Base-by-base conservation (phyloP, 1,140 invertebrate species). In the Papilio machaon region DNA sequence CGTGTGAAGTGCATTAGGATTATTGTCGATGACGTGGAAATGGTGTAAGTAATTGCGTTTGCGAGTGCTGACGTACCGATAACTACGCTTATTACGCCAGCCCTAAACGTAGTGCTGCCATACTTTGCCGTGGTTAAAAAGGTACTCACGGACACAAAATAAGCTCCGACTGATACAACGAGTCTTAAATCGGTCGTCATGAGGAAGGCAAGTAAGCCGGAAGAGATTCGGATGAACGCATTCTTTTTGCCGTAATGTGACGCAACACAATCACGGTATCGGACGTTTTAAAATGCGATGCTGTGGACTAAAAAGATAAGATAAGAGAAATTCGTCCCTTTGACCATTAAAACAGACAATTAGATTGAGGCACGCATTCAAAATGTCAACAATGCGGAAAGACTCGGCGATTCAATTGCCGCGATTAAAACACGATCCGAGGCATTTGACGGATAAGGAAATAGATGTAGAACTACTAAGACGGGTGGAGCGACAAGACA, bases 361-460 rank as follows among this genome's bases (percentile, higher is more conserved):
- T 43, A 46, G 83, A 90, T 85, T 82, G 84, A 80, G 73, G 83
- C 82, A 79, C 82, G 84, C 83, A 81, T 85, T 87, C 88, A 88
- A 90, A 89, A 90, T 87, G 88, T 89, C 88, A 82, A 88, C 85
- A 85, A 88, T 86, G 85, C 87, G 86, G 85, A 89, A 88, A 84
- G 85, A 84, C 89, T 88, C 85, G 85, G 81, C 84, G 85, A 85
- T 86, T 85, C 85, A 87, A 89, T 90, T 90, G 90, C 88, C 84
- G 86, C 82, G 80, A 87, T 87, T 87, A 84, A 90, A 88, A 80
- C 83, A 82, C 49, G 64, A 81, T 86, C 82, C 81, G 85, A 88
- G 84, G 86, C 87, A 87, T 86, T 88, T 85, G 87, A 86, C 82
- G 81, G 75, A 88, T 84, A 90, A 90, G 82, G 81, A 81, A 85